Conservation (phyloP, 2,888 invertebrate species). For the Gibbula magus region DNA sequence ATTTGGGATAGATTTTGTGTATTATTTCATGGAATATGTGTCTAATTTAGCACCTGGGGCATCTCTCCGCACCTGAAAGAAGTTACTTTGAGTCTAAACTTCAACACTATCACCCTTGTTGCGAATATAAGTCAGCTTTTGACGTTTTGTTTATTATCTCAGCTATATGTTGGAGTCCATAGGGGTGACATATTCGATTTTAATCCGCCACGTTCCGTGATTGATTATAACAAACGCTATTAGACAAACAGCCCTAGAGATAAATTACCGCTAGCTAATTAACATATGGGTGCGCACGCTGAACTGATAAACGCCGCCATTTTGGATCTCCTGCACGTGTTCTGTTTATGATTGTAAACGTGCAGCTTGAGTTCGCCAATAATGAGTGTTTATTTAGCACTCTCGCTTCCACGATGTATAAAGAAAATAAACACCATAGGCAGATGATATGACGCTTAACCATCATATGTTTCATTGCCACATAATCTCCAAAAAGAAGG, state of each 20-base stretch:
- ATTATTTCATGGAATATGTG: background rate
- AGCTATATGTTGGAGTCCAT: background rate
- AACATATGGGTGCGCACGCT: conserved; percentile 12
- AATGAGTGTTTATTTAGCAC: conserved; percentile 33
- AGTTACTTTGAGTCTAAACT: background rate
- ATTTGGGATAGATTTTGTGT: background rate
- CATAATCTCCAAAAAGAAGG: too few species aligned
- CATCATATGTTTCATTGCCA: too few species aligned
- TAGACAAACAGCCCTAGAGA: background rate
- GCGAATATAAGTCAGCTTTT: background rate
- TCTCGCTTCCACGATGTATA: conserved; percentile 16
- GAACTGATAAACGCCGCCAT: conserved; percentile 24
- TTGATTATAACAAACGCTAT: background rate
- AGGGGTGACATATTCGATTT: background rate
- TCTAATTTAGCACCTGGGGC: background rate
- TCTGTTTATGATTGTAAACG: conserved; percentile 25
- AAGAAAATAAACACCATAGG: conserved; percentile 26
- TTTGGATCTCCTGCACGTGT: conserved; percentile 16
- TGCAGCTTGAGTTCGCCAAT: conserved; percentile 15
- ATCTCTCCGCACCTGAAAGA: background rate
- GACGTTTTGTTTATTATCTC: too few species aligned
- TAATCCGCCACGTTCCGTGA: background rate
- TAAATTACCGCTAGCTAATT: conserved; percentile 12
- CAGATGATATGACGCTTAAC: background rate
- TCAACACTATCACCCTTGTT: background rate